A percentile compares a stretch with the other conserved stretches of the same genome.
These are phyloP conservation scores for Chrysodeixis includens DNA, from an alignment of 2,888 invertebrate genomes.

Conservation along the genomic window DNA sequence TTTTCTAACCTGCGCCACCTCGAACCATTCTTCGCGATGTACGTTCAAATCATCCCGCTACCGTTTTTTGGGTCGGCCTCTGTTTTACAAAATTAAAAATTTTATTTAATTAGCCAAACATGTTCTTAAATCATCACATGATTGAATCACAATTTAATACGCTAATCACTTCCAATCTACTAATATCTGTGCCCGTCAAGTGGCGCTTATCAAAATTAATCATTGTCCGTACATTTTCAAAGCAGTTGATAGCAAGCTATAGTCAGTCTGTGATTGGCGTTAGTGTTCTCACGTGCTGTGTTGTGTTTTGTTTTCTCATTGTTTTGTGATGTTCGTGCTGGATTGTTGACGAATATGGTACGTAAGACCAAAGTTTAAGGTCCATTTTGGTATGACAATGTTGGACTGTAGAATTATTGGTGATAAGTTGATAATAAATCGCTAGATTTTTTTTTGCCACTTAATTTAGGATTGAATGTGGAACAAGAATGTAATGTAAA, in stretches of 20 bases:
- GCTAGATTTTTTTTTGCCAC: neutral
- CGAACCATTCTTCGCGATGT: too few relatives aligned
- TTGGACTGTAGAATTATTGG: neutral
- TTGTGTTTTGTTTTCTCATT: conserved; percentile 51
- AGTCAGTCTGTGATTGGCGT: conserved; percentile 38
- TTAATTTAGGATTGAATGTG: neutral
- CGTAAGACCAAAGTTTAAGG: conserved; percentile 35
- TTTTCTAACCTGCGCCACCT: too few relatives aligned
- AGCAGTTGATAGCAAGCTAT: conserved; percentile 54
- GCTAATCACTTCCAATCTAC: conserved; percentile 74
- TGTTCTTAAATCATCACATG: conserved; percentile 62
- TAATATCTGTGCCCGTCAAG: conserved; percentile 70
- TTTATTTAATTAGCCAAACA: conserved; percentile 22
- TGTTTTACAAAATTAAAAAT: too few relatives aligned
- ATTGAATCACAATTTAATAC: conserved; percentile 62
- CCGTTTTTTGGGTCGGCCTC: too few relatives aligned
- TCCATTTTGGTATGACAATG: neutral
- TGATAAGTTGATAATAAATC: neutral
- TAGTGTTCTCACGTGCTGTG: conserved; percentile 36
- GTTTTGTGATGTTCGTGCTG: conserved; percentile 50
- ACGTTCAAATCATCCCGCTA: too few relatives aligned
- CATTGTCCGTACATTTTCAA: conserved; percentile 49
- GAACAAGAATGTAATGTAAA: too few relatives aligned
- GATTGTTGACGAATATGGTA: conserved; percentile 61
- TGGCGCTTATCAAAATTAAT: conserved; percentile 78